Evolutionary conservation across 2,113 vertebrate genomes (phyloP).

Genomic region (Orcinus orca): DNA sequence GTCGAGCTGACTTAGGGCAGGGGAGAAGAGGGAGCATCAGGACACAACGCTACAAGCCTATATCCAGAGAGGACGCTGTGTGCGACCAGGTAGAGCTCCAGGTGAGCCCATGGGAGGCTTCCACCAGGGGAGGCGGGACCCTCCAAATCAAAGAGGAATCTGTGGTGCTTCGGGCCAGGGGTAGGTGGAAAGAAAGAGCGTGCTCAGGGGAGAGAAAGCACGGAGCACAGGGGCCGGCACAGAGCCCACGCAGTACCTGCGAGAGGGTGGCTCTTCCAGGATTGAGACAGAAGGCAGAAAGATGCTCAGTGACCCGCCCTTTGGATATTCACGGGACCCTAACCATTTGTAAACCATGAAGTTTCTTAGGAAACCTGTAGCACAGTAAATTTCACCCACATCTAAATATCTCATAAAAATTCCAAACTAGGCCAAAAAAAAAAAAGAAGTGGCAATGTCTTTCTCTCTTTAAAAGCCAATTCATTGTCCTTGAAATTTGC

Average conservation of each 20-base stretch:
- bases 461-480: background rate
- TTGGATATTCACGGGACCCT: rapidly evolving
- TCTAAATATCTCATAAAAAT: background rate
- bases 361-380: background rate
- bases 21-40: too few relatives aligned
- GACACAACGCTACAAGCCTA: rapidly evolving
- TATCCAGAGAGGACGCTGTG: background rate
- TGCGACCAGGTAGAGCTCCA: background rate
- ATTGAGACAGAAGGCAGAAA: rapidly evolving
- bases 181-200: rapidly evolving
- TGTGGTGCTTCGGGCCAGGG: rapidly evolving
- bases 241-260: rapidly evolving
- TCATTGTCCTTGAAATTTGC: background rate
- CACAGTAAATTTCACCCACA: background rate
- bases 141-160: too few relatives aligned
- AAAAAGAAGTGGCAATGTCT: background rate
- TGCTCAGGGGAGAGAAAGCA: too few relatives aligned
- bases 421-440: background rate
- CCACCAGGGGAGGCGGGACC: background rate
- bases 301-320: background rate
- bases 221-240: rapidly evolving
- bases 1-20: rapidly evolving
- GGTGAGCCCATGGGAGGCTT: background rate
- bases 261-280: background rate
- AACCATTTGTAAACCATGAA: rapidly evolving